Evolutionary conservation across 2,888 invertebrate species (phyloP).

Genomic region (Apodemia mormo): DNA sequence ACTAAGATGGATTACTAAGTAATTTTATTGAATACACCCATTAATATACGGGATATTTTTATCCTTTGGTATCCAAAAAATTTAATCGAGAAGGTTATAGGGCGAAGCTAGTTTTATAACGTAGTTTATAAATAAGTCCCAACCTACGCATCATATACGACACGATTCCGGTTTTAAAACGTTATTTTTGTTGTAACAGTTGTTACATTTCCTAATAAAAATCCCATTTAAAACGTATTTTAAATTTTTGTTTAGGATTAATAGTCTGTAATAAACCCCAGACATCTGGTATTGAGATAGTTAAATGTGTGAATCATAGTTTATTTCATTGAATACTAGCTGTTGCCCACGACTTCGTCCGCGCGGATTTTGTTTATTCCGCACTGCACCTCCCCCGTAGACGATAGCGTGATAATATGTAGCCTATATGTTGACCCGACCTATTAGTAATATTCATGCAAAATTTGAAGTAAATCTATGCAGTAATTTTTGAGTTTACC

Average conservation of each 20-base stretch:
- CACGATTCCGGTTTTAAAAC: conserved; percentile 5
- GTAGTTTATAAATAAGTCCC: not conserved
- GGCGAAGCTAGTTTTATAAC: too few species aligned
- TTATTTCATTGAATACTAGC: not conserved
- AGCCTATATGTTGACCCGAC: too few species aligned
- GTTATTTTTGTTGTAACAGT: not conserved
- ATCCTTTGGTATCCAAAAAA: too few species aligned
- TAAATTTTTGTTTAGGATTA: conserved; percentile 1
- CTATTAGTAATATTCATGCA: too few species aligned
- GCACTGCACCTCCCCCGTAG: too few species aligned
- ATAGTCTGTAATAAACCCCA: conserved; percentile 9
- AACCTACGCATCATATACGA: conserved; percentile 3
- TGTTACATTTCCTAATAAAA: conserved; percentile 6
- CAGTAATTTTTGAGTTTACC: too few species aligned
- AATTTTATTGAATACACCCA: too few species aligned
- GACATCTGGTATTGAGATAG: conserved; percentile 6
- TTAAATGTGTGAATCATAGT: not conserved
- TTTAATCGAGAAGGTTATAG: too few species aligned
- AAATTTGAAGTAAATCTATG: not conserved
- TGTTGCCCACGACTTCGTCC: not conserved
- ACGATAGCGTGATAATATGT: too few species aligned
- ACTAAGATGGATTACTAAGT: too few species aligned
- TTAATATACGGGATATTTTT: too few species aligned
- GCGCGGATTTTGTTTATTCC: too few species aligned
- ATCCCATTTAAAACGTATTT: not conserved